Base-by-base conservation (phyloP, 2,113 vertebrate species). In the Tachuris rubrigastra region DNA sequence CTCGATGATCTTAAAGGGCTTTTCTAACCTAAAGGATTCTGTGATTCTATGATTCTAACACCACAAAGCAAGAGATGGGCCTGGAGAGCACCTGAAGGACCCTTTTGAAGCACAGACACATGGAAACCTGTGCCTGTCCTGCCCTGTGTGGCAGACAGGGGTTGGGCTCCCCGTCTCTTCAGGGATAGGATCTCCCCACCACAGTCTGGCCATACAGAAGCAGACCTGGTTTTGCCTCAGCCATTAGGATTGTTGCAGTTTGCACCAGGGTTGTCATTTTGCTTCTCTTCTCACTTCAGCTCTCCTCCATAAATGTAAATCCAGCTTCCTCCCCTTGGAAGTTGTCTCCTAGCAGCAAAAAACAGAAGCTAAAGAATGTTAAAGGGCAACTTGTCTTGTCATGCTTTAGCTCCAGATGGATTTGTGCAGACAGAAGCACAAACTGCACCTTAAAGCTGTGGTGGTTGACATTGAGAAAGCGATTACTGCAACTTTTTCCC, bases 321-420 rank as follows among this genome's bases (percentile, higher is more conserved):
- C 41, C 87, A 94, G 50, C 72, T 85, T 68, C 86, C 79, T 95
- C 12, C 0, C 90, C 81, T 90, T 94, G 69, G 18, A 82, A 93
- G 71, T 89, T 77, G 68, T 93, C 83, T 95, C 90, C 81, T 71
- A 92, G 94, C 89, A 96, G 94, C 91, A 82, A 50, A 86, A 84
- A 93, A 82, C 41, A 90, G 93, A 79, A 88, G 85, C 77, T 86
- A 49, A 96, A 86, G 85, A 93, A 91, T 35, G 55, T 19, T 87
- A 86, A 93, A 94, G 86, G 72, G 31, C 66, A 82, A 86, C 93
- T 96, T 96, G 97, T 91, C 93, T 90, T 90, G 80, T 90, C 97
- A 94, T 75, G 94, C 73, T 93, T 65, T 44, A 87, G 73, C 84
- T 59, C 31, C 76, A 77, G 78, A 66, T 68, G 52, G 62, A 62